phyloP scores from a whole-genome alignment of 2,797 vertebrate genomes.

The Siniperca undulata region DNA sequence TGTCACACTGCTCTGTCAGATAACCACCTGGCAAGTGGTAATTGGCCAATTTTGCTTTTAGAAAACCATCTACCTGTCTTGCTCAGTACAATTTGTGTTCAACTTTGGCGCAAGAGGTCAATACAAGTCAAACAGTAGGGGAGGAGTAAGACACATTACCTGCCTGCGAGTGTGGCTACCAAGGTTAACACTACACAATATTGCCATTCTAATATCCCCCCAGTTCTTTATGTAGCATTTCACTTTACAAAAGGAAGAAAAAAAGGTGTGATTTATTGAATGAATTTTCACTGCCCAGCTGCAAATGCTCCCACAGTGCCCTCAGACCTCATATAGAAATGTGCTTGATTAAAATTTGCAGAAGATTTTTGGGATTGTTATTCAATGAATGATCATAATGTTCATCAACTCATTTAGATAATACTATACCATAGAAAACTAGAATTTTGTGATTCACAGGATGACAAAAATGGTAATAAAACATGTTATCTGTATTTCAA shows the following conservation, averaged over 20 bases:
- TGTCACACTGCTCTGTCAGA: neutral
- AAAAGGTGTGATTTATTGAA: neutral
- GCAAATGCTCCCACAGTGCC: neutral
- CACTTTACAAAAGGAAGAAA: neutral
- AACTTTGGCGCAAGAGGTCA: slow-evolving; percentile 1
- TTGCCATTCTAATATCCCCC: neutral
- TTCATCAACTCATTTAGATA: neutral
- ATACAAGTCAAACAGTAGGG: neutral
- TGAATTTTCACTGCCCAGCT: neutral
- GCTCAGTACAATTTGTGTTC: neutral
- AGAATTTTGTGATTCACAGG: neutral
- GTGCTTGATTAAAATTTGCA: neutral
- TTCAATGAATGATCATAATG: neutral
- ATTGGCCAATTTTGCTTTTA: neutral
- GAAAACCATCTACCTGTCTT: neutral
- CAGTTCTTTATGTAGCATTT: neutral
- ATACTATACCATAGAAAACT: neutral
- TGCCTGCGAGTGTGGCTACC: neutral
- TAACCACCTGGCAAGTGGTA: neutral
- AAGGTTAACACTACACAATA: neutral
- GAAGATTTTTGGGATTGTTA: neutral
- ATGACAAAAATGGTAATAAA: neutral
- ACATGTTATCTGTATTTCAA: neutral
- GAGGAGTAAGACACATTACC: neutral
- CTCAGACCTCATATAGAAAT: neutral